phyloP scores from a whole-genome alignment of 2,113 vertebrate genomes.

The Corythornis cristatus region DNA sequence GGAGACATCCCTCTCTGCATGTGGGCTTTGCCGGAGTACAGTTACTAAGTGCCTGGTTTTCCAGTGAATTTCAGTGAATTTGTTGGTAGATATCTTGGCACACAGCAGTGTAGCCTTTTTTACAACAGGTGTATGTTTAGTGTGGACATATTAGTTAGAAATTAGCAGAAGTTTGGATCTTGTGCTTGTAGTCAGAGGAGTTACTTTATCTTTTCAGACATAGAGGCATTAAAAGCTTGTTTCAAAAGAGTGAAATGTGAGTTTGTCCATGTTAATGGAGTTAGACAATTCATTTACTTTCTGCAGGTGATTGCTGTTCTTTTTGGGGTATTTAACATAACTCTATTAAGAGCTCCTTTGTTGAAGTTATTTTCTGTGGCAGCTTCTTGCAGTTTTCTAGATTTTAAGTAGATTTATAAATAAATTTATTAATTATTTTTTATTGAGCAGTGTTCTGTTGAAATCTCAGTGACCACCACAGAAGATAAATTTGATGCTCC shows the following conservation, averaged over 20 bases:
- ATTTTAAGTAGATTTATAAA: background rate
- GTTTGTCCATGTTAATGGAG: background rate
- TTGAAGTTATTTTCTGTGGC: background rate
- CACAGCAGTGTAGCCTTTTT: fast-evolving
- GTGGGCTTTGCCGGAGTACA: background rate
- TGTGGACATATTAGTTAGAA: background rate
- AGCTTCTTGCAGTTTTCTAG: background rate
- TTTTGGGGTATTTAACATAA: background rate
- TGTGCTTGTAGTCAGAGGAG: background rate
- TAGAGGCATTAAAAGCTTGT: background rate
- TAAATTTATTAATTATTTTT: background rate
- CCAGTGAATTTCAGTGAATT: background rate
- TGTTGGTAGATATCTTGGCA: background rate
- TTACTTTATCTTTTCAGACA: background rate
- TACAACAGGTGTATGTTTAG: background rate
- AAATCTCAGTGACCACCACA: background rate
- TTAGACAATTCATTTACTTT: background rate
- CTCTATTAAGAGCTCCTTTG: background rate
- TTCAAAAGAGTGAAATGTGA: background rate
- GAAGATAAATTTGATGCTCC: background rate
- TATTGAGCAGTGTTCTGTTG: background rate
- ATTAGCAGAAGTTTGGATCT: background rate
- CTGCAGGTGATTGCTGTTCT: background rate
- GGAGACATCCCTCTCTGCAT: background rate
- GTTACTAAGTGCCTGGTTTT: background rate